Evolutionary conservation across 2,797 vertebrate genomes (phyloP), one percentile per base, ranked within the genome.

Genomic region (Ammospiza maritima): DNA sequence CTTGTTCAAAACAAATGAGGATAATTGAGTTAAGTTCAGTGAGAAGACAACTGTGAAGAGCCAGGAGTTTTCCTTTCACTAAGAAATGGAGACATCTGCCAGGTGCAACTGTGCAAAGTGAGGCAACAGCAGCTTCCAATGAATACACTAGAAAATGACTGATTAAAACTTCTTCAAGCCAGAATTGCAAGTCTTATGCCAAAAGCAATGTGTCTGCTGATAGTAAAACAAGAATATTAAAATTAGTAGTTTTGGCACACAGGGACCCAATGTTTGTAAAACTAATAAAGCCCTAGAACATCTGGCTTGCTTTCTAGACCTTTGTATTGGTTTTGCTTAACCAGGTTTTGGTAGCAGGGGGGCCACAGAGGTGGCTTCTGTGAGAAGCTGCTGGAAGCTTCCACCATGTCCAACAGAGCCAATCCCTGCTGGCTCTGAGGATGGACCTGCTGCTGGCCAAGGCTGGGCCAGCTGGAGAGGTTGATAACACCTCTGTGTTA

Each of bases 11-110:
- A 58, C 32, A 81, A 79, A 69, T 54, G 8, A 74, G 16, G 69
- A 88, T 83, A 91, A 85, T 56, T 77, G 44, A 84, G 25, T 66
- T 54, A 51, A 84, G 25, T 54, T 75, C 42, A 60, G 27, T 38
- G 53, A 60, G 58, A 90, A 78, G 71, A 66, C 30, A 47, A 38
- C 47, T 64, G 27, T 85, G 76, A 94, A 87, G 42, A 92, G 23
- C 30, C 56, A 81, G 45, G 56, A 65, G 58, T 77, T 88, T 82
- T 89, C 18, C 23, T 74, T 65, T 89, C 76, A 66, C 13, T 56
- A 40, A 75, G 62, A 84, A 77, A 80, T 40, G 16, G 32, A 94
- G 80, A 79, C 26, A 62, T 82, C 56, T 90, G 44, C 23, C 65
- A 94, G n/a, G 56, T 89, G 62, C n/a, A 45, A 66, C 29, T 53